Evolutionary conservation across 2,113 vertebrate genomes (phyloP).

Genomic region (Eira barbara): DNA sequence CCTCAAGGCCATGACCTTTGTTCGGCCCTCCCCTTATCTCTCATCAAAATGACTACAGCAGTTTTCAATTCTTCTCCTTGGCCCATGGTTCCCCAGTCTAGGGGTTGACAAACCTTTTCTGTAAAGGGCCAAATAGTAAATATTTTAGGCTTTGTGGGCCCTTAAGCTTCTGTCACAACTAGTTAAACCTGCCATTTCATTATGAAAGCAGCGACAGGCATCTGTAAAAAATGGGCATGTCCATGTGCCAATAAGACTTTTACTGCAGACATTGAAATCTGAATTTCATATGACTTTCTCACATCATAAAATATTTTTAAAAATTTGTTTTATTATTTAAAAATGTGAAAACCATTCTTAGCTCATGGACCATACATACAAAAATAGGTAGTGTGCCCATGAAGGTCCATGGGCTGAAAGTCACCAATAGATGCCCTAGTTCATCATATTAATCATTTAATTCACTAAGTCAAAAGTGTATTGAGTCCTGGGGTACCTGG

Average conservation of each 20-base stretch:
- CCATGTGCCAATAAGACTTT: neutral
- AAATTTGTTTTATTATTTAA: neutral
- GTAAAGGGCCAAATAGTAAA: neutral
- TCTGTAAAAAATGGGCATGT: neutral
- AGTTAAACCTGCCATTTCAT: neutral
- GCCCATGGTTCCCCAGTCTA: neutral
- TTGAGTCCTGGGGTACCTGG: neutral
- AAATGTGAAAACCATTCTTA: neutral
- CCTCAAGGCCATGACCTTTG: neutral
- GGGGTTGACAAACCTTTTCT: neutral
- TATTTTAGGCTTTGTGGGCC: neutral
- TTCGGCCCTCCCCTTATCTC: neutral
- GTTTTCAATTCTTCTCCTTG: neutral
- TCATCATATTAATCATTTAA: neutral
- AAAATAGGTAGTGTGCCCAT: neutral
- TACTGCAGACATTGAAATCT: neutral
- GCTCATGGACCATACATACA: neutral
- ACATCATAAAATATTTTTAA: neutral
- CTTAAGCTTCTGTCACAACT: neutral
- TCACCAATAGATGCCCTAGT: neutral
- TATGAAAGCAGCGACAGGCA: neutral
- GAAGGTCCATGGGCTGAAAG: neutral
- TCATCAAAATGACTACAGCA: neutral
- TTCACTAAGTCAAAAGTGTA: neutral
- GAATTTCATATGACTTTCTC: constrained; percentile 30